Base-by-base conservation (phyloP, 2,888 invertebrate species). In the Ecdyonurus torrentis region DNA sequence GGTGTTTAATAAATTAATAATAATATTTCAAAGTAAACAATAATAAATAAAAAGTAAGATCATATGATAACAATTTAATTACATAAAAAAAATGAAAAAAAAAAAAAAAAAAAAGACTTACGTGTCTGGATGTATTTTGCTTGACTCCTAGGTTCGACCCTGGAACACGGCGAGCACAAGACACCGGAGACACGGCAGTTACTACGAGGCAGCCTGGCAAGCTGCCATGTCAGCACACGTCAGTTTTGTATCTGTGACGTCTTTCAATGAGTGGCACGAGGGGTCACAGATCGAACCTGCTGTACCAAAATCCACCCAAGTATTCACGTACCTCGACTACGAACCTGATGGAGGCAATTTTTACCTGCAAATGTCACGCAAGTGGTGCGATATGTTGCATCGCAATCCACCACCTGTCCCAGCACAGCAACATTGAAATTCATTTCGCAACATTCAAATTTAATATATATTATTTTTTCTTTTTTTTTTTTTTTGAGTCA, bases 211-310 rank as follows among this genome's bases (percentile, higher is more conserved):
- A 0, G 80, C 81, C 0, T 84, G 84, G 80, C 74, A 79, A 61
- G 79, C 78, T 50, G 85, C 84, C 1, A 72, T 85, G 15, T 74
- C 77, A 5, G 76, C 79, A 59, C 77, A 78, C 23, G 78, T 82
- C 10, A 75, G 76, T 62, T 77, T 82, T 62, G 74, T 87, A 19
- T 81, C 82, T 10, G 81, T 87, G 63, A 85, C 85, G 53, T 85
- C 85, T 64, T 87, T 85, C 70, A 87, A 87, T 71, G 85, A 86
- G 70, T 87, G 86, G 86, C 83, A 83, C 67, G 85, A 86, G 72
- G 87, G 87, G 2, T 85, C 85, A 10, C 86, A 87, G 74, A 85
- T 87, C 63, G 87, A 87, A 71, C 83, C 84, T 53, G 85, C 83
- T 0, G 72, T 78, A 20, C 71, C 78, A 1, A 78, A 77, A 64